A percentile compares a stretch with the other conserved stretches of the same genome.
These are phyloP conservation scores for Caenorhabditis afra DNA, from an alignment of 2,888 invertebrate species.

Conservation along the genomic window DNA sequence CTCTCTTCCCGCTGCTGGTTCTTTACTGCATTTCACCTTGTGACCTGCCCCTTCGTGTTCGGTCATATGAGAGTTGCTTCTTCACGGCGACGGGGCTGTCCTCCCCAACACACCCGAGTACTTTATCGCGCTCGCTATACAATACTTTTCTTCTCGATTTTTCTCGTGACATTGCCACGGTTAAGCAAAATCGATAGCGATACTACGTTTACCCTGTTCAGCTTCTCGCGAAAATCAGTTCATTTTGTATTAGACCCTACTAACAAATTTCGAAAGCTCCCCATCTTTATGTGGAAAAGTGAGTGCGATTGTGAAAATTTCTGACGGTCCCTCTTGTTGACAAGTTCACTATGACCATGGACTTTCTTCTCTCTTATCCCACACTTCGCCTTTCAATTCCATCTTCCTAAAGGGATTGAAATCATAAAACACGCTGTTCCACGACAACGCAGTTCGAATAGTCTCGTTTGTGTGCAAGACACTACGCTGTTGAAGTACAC, in stretches of 20 bases:
- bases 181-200: slow-evolving; percentile 19
- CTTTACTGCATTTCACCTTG: slow-evolving; percentile 60
- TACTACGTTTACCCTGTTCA: background rate
- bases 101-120: slow-evolving; percentile 12
- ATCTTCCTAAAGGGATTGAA: slow-evolving; percentile 29
- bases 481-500: no score
- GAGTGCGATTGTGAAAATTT: background rate
- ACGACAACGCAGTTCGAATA: background rate
- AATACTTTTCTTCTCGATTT: slow-evolving; percentile 15
- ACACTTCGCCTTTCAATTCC: slow-evolving; percentile 7
- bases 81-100: slow-evolving; percentile 6
- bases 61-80: slow-evolving; percentile 62
- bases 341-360: background rate
- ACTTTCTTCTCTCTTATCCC: slow-evolving; percentile 1
- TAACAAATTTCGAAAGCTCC: slow-evolving; percentile 14
- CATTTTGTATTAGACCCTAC: slow-evolving; percentile 18
- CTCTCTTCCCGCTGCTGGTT: slow-evolving; percentile 32
- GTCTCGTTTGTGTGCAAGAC: no score
- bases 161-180: slow-evolving; percentile 27
- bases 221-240: background rate
- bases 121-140: slow-evolving; percentile 25
- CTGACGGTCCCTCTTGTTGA: no score
- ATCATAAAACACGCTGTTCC: background rate
- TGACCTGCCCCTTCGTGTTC: slow-evolving; percentile 58
- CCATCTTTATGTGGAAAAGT: slow-evolving; percentile 17